A percentile compares a stretch with the other conserved stretches of the same genome.
These are phyloP conservation scores for Thera obeliscata DNA, from an alignment of 2,888 invertebrate species.

Conservation along the genomic window DNA sequence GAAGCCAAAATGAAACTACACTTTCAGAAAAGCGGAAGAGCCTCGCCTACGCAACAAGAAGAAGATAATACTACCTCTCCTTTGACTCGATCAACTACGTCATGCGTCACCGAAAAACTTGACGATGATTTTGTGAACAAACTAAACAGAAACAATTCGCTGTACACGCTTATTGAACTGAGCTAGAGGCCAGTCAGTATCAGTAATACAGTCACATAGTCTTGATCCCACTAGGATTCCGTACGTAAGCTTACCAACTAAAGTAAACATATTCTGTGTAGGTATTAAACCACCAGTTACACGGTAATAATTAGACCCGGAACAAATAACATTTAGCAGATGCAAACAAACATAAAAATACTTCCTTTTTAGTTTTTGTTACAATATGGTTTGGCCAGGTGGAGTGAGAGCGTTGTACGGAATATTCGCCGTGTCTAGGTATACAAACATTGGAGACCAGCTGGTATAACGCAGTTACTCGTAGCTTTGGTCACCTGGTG, in stretches of 20 bases:
- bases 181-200: no score
- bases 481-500: not conserved
- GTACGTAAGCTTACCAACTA: not conserved
- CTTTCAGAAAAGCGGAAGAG: no score
- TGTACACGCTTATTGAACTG: no score
- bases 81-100: no score
- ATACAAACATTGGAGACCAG: slow-evolving; percentile 1
- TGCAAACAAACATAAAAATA: slow-evolving; percentile 3
- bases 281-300: not conserved
- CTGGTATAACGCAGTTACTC: not conserved
- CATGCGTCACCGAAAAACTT: no score
- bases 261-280: not conserved
- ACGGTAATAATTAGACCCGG: slow-evolving; percentile 1
- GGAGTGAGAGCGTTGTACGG: slow-evolving; percentile 1
- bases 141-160: no score
- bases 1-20: no score
- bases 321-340: slow-evolving; percentile 6
- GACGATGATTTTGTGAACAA: no score
- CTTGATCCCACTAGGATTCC: not conserved
- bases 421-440: not conserved
- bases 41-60: no score
- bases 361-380: slow-evolving; percentile 6
- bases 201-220: not conserved
- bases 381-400: slow-evolving; percentile 2
- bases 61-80: no score